These are phyloP conservation scores for Phengaris alcon DNA, from an alignment of 2,888 invertebrate genomes.

Conservation along the genomic window DNA sequence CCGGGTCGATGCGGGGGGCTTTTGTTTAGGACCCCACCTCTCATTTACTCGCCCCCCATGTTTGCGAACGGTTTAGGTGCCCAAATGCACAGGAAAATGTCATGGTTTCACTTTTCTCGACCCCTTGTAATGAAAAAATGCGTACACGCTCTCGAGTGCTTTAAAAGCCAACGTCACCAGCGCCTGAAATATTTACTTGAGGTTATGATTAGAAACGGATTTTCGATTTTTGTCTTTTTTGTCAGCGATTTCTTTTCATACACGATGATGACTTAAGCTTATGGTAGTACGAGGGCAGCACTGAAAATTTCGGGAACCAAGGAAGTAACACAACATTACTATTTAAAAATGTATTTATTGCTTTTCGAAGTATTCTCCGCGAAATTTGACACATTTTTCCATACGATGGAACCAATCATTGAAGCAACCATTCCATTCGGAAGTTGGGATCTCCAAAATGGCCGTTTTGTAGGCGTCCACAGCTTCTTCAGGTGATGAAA, in stretches of 20 bases:
- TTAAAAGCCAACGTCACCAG: constrained; percentile 26
- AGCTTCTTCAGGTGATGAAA: too few species aligned
- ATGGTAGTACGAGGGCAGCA: too few species aligned
- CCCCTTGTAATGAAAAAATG: constrained; percentile 42
- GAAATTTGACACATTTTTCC: too few species aligned
- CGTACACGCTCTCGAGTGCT: constrained; percentile 33
- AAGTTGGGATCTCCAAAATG: too few species aligned
- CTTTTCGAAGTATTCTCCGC: too few species aligned
- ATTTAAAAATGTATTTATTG: too few species aligned
- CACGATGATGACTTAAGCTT: too few species aligned
- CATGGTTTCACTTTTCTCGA: constrained; percentile 72
- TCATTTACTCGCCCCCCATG: constrained; percentile 72
- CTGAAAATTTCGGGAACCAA: too few species aligned
- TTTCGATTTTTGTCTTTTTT: neutral
- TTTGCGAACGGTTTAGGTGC: constrained; percentile 77
- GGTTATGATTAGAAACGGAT: neutral
- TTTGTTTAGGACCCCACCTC: constrained; percentile 74
- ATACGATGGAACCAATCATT: too few species aligned
- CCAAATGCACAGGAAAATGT: constrained; percentile 75
- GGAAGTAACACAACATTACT: too few species aligned
- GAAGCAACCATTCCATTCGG: too few species aligned
- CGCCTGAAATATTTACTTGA: constrained; percentile 4
- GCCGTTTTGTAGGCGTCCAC: too few species aligned
- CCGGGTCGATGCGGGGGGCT: constrained; percentile 66
- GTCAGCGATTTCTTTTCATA: neutral